These are phyloP conservation scores for Ophioninae sp. DNA, from an alignment of 2,888 invertebrate genomes.

Conservation along the genomic window DNA sequence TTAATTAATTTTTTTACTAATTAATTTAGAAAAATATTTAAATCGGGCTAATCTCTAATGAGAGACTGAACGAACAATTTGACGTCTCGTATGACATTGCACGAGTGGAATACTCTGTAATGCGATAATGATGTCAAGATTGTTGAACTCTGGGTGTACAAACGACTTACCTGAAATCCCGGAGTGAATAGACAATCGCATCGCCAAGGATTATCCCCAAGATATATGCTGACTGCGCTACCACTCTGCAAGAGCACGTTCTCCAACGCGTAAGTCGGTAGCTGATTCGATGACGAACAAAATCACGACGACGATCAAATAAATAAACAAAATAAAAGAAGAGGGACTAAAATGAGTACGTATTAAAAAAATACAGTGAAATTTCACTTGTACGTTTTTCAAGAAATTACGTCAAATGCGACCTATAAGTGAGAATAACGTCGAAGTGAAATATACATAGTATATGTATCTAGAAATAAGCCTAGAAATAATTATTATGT, in stretches of 20 bases:
- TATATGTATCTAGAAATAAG: no score
- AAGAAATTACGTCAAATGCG: no score
- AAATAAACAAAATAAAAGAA: conserved; percentile 5
- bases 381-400: no score
- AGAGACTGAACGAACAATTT: neutral
- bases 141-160: conserved; percentile 8
- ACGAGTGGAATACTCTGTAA: neutral
- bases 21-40: neutral
- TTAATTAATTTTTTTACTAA: neutral
- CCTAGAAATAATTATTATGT: no score
- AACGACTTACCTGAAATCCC: conserved; percentile 84
- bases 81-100: neutral
- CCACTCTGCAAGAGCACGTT: conserved; percentile 89
- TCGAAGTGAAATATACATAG: no score
- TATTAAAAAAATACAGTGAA: no score
- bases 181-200: conserved; percentile 92
- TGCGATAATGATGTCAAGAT: conserved; percentile 1
- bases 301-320: conserved; percentile 66
- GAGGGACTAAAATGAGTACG: no score
- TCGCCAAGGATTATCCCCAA: conserved; percentile 91
- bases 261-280: conserved; percentile 91
- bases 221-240: conserved; percentile 86
- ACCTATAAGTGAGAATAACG: no score
- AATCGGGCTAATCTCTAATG: neutral
- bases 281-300: conserved; percentile 81